Evolutionary conservation across 2,797 vertebrate genomes (phyloP).

Genomic region (Hoplostethus mediterraneus): DNA sequence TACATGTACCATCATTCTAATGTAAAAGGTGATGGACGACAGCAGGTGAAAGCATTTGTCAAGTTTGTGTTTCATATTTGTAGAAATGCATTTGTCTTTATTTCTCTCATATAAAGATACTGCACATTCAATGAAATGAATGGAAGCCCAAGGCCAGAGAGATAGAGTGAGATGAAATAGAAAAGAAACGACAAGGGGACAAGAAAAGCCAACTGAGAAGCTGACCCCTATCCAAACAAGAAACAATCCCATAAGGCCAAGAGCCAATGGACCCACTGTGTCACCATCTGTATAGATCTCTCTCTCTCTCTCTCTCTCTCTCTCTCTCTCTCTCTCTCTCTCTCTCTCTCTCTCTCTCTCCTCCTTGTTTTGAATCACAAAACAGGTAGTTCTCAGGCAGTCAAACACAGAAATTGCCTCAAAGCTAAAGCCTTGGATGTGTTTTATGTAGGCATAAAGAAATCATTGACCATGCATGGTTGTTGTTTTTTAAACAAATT

Average conservation of each 20-base stretch:
- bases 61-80: constrained; percentile 1
- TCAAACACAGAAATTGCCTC: constrained; percentile 15
- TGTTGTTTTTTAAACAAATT: constrained; percentile 13
- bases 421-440: constrained; percentile 1
- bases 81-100: background rate
- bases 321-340: constrained; percentile 24
- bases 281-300: constrained; percentile 79
- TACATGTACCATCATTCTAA: background rate
- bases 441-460: constrained; percentile 41
- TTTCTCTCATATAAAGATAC: background rate
- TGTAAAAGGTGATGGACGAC: background rate
- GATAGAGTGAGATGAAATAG: constrained; percentile 46
- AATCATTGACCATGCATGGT: constrained; percentile 7
- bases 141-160: constrained; percentile 15
- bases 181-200: constrained; percentile 58
- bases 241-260: constrained; percentile 77
- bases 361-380: constrained; percentile 33
- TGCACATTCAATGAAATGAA: constrained; percentile 34
- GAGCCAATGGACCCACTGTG: constrained; percentile 81
- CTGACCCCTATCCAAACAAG: constrained; percentile 78
- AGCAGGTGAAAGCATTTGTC: background rate
- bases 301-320: constrained; percentile 46
- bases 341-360: constrained; percentile 9
- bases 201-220: constrained; percentile 66
- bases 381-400: constrained; percentile 18